Conservation (phyloP, 2,888 invertebrate species). For the Scaptomyza polygonia region DNA sequence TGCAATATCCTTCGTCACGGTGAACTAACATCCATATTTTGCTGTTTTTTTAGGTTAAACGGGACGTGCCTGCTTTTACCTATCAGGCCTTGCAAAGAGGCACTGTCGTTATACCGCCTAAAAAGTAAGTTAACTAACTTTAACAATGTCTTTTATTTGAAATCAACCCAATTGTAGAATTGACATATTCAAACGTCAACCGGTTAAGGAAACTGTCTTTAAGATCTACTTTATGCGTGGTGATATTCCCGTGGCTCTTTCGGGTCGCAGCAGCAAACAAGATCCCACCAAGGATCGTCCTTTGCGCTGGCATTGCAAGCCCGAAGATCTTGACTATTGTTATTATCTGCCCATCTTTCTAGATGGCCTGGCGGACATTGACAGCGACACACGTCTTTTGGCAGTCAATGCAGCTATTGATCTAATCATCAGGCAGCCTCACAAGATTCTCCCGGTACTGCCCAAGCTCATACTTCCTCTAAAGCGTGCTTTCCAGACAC, state of each 20-base stretch:
- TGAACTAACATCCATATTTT: neutral
- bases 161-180: slow-evolving; percentile 57
- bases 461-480: slow-evolving; percentile 96
- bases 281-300: slow-evolving; percentile 79
- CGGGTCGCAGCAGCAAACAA: slow-evolving; percentile 69
- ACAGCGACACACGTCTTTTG: slow-evolving; percentile 92
- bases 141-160: neutral
- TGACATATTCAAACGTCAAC: slow-evolving; percentile 74
- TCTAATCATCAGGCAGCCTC: slow-evolving; percentile 87
- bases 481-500: slow-evolving; percentile 94
- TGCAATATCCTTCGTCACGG: no score
- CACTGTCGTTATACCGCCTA: slow-evolving; percentile 81
- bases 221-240: slow-evolving; percentile 82
- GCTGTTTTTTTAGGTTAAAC: slow-evolving; percentile 50
- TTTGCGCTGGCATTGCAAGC: slow-evolving; percentile 81
- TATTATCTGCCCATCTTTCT: slow-evolving; percentile 97
- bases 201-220: slow-evolving; percentile 81
- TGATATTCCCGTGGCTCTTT: slow-evolving; percentile 82
- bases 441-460: slow-evolving; percentile 89
- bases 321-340: slow-evolving; percentile 90
- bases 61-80: slow-evolving; percentile 82
- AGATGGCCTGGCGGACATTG: slow-evolving; percentile 93
- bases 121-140: slow-evolving; percentile 65
- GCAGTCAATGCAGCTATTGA: slow-evolving; percentile 94
- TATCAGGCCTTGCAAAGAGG: slow-evolving; percentile 82